phyloP scores from a whole-genome alignment of 2,797 vertebrate genomes.

The Glossophaga mutica region DNA sequence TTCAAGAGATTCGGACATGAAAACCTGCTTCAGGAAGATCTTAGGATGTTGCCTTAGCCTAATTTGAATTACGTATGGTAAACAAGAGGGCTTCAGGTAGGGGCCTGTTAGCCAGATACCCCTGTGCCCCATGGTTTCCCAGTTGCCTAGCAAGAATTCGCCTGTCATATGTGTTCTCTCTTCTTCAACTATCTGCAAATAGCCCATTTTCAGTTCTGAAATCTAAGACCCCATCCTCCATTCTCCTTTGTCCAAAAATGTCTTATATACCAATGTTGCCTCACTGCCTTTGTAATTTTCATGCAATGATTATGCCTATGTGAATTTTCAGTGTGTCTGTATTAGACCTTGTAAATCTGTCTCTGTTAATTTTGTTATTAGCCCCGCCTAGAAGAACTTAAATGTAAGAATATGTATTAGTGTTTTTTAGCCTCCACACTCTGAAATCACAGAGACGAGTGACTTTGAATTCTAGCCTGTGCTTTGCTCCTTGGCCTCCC shows the following conservation, averaged over 20 bases:
- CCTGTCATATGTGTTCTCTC: neutral
- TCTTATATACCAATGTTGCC: neutral
- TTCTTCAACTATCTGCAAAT: neutral
- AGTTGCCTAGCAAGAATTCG: neutral
- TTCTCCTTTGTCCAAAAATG: neutral
- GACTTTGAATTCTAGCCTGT: neutral
- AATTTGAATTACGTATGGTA: neutral
- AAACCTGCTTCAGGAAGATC: neutral
- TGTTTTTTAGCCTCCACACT: neutral
- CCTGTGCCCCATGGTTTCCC: neutral
- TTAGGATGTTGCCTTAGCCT: neutral
- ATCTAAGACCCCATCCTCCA: too few species aligned
- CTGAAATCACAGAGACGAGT: neutral
- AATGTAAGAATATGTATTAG: too few species aligned
- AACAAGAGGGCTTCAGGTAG: neutral
- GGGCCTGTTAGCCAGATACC: neutral
- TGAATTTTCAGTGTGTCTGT: too few species aligned
- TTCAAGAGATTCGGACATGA: neutral
- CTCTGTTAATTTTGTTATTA: too few species aligned
- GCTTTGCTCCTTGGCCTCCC: neutral
- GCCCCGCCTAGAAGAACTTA: too few species aligned
- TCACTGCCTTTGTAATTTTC: neutral
- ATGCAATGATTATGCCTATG: neutral
- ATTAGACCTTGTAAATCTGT: too few species aligned
- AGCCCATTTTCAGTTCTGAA: too few species aligned